These are phyloP conservation scores for Phymastichus coffea DNA, from an alignment of 1,140 invertebrate species.

Conservation along the genomic window DNA sequence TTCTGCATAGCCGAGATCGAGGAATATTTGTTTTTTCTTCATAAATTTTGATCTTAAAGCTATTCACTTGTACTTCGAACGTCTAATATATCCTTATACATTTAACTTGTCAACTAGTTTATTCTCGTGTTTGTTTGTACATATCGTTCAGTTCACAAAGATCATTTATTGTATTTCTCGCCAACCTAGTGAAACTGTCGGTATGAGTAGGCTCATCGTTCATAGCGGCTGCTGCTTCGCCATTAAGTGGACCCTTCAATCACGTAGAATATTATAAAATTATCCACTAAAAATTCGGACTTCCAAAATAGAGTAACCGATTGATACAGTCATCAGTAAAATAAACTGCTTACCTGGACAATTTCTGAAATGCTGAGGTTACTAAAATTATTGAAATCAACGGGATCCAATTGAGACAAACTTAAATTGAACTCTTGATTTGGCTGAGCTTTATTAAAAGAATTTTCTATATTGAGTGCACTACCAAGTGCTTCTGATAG, in stretches of 20 bases:
- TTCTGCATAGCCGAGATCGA: neutral
- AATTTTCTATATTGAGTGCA: conserved; percentile 7
- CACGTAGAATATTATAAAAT: neutral
- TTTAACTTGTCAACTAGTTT: neutral
- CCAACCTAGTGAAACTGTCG: conserved; percentile 57
- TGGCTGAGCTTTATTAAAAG: neutral
- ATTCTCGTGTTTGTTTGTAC: conserved; percentile 33
- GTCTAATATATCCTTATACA: neutral
- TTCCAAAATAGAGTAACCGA: neutral
- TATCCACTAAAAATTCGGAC: neutral
- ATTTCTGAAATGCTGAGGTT: conserved; percentile 23
- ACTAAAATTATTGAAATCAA: conserved; percentile 16
- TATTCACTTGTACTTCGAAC: conserved; percentile 18
- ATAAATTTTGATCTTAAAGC: conserved; percentile 12
- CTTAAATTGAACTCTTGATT: conserved; percentile 6
- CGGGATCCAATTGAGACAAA: conserved; percentile 22
- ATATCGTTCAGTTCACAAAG: conserved; percentile 47
- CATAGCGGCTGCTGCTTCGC: neutral
- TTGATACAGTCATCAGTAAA: neutral
- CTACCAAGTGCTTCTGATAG: conserved; percentile 14
- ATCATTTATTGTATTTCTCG: conserved; percentile 48
- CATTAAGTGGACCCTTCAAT: neutral
- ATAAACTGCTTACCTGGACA: conserved; percentile 8
- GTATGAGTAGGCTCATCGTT: conserved; percentile 46
- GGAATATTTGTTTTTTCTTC: neutral